phyloP scores from a whole-genome alignment of 2,797 vertebrate genomes.

The Champsocephalus gunnari region DNA sequence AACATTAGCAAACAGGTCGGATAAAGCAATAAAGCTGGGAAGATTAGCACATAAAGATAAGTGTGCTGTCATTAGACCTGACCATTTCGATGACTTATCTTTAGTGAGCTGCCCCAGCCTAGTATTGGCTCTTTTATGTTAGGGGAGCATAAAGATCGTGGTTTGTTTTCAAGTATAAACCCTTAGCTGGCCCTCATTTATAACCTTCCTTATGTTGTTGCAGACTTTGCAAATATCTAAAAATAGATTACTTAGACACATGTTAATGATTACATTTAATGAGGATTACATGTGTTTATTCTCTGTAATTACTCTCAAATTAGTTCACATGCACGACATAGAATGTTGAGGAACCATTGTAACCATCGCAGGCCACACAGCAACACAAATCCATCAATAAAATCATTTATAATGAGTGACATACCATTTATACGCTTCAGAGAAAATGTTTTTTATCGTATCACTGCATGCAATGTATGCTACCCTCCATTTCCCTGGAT shows the following conservation, averaged over 20 bases:
- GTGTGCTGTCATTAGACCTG: constrained; percentile 59
- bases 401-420: constrained; percentile 5
- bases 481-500: constrained; percentile 2
- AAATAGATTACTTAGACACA: background rate
- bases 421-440: constrained; percentile 39
- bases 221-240: constrained; percentile 23
- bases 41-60: constrained; percentile 70
- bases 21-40: constrained; percentile 56
- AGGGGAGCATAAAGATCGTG: constrained; percentile 22
- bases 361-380: constrained; percentile 5
- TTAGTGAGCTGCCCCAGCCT: constrained; percentile 36
- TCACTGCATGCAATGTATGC: constrained; percentile 10
- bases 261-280: constrained; percentile 20
- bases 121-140: constrained; percentile 37
- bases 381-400: constrained; percentile 11
- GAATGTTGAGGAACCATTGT: constrained; percentile 11
- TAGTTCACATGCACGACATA: background rate
- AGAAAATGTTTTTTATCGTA: constrained; percentile 1
- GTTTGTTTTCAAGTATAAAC: constrained; percentile 42
- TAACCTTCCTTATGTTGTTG: constrained; percentile 8
- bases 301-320: background rate
- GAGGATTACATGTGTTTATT: constrained; percentile 19
- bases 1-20: constrained; percentile 52
- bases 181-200: constrained; percentile 24
- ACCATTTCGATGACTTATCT: constrained; percentile 63